These are phyloP conservation scores for Drosophila colorata DNA, from an alignment of 2,888 invertebrate species.

Conservation along the genomic window DNA sequence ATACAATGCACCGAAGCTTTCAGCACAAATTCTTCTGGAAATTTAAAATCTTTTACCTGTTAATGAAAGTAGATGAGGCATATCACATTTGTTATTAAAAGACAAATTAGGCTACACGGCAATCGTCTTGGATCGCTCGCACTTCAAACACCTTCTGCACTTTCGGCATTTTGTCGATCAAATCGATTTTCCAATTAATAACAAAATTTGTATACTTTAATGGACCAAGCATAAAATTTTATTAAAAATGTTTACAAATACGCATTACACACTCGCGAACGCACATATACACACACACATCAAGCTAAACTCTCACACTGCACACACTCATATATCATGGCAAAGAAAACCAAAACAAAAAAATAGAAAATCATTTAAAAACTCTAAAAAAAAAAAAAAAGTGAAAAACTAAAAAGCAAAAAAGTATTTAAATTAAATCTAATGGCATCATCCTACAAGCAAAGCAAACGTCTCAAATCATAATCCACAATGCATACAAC, in stretches of 20 bases:
- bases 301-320: conserved; percentile 54
- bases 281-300: conserved; percentile 17
- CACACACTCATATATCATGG: conserved; percentile 72
- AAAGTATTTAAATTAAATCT: conserved; percentile 40
- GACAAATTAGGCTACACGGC: conserved; percentile 30
- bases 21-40: conserved; percentile 37
- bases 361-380: conserved; percentile 32
- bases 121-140: conserved; percentile 49
- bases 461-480: conserved; percentile 49
- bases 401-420: conserved; percentile 8
- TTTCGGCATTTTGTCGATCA: conserved; percentile 43
- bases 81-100: conserved; percentile 54
- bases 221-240: conserved; percentile 61
- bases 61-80: conserved; percentile 52
- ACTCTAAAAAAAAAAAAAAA: conserved; percentile 19
- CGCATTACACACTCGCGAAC: not conserved
- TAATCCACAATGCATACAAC: conserved; percentile 55
- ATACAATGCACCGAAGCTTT: conserved; percentile 45
- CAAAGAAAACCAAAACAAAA: conserved; percentile 46
- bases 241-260: conserved; percentile 24
- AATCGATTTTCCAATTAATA: conserved; percentile 22
- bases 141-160: conserved; percentile 36
- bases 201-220: conserved; percentile 56
- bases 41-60: conserved; percentile 30
- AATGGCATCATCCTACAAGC: conserved; percentile 38